Base-by-base conservation (phyloP, 2,797 vertebrate species). In the Setipinna tenuifilis region DNA sequence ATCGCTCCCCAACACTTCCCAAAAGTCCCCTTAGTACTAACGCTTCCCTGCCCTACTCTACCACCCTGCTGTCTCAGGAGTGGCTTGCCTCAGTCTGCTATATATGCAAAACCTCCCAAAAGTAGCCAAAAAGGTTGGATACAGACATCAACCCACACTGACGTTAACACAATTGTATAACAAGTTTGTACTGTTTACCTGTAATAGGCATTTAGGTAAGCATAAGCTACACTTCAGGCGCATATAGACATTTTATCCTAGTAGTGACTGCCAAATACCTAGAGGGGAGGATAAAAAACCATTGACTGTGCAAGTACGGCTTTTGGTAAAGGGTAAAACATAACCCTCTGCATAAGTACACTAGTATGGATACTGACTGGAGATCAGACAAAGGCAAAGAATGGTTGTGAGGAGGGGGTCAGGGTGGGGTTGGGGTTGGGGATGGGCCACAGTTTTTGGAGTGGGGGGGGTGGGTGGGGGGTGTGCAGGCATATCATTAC, bases 401-500 rank as follows among this genome's bases (percentile, higher is more conserved):
- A 23, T 14, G 11, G 28, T 12, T 12, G 65, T 10, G 12, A 2
- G 25, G 28, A 2, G 14, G 25, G 4, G 12, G n/a, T 62, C 25
- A n/a, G 25, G 65, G 65, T 25, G 65, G 4, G 10, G 58, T n/a
- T 21, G 58, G 17, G 6, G 2, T 21, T 48, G 19, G 59, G 25
- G 57, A 31, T 59, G 44, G 7, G 17, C 14, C 25, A 5, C 44
- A 58, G 58, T 88, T 85, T 50, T 46, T 57, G 61, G 6, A n/a
- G 46, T 14, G 44, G 62, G 44, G 41, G 68, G 68, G 31, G n/a
- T n/a, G 31, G 58, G 6, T 21, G 58, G n/a, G 59, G 54, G 23
- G 84, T 57, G 57, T 85, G 84, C 12, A 41, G 71, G 71, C 17
- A 78, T 71, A 71, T 71, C 65, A 71, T 86, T 83, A 86, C 83